Percentiles rank a stretch among this genome's conserved stretches.
Evolutionary conservation across 1,140 invertebrate genomes (phyloP).

Genomic region (Apis florea): DNA sequence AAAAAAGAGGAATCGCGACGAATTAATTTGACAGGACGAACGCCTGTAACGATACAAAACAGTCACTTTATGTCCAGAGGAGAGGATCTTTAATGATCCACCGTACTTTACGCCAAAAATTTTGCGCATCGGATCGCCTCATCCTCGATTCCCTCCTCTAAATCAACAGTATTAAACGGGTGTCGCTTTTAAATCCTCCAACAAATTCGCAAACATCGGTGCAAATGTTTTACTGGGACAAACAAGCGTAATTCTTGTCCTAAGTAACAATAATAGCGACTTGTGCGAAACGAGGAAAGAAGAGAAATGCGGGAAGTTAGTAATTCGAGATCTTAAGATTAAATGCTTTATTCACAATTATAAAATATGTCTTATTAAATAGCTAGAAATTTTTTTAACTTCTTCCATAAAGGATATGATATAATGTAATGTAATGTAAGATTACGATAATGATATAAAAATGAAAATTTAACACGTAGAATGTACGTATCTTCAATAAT

Average conservation of each 20-base stretch:
- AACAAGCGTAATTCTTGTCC: constrained; percentile 4
- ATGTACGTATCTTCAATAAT: no score
- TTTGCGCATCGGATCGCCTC: background rate
- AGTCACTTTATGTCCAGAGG: constrained; percentile 17
- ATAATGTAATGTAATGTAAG: no score
- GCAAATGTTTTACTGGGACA: background rate
- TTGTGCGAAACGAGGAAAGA: background rate
- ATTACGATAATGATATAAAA: no score
- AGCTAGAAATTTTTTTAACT: no score
- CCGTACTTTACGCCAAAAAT: constrained; percentile 26
- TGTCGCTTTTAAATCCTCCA: background rate
- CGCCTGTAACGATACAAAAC: constrained; percentile 20
- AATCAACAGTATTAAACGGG: constrained; percentile 15
- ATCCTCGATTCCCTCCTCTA: background rate
- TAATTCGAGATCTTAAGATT: no score
- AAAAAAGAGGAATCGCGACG: constrained; percentile 5
- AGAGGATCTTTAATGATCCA: background rate
- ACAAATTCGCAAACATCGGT: constrained; percentile 1
- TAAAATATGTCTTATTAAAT: no score
- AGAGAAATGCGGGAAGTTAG: background rate
- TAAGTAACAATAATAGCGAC: constrained; percentile 7
- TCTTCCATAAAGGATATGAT: no score
- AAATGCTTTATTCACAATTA: no score
- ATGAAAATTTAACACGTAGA: no score
- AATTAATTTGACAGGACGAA: constrained; percentile 40